Percentiles rank a stretch among this genome's conserved stretches.
phyloP scores from a whole-genome alignment of 2,888 invertebrate genomes.

The Alcis repandata region DNA sequence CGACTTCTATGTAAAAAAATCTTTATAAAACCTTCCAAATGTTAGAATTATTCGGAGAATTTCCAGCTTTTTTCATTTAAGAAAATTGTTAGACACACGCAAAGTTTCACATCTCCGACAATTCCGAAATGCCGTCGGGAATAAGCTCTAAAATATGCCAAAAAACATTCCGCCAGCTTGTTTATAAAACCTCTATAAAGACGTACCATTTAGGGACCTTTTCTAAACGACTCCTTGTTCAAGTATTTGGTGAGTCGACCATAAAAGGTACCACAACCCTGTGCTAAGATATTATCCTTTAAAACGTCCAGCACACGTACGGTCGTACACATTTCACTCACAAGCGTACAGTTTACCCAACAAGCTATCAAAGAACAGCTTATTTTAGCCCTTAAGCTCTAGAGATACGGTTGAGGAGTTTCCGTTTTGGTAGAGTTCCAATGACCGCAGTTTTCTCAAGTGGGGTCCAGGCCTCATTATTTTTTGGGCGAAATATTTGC shows the following conservation, averaged over 20 bases:
- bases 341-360: slow-evolving; percentile 43
- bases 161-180: slow-evolving; percentile 29
- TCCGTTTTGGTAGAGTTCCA: slow-evolving; percentile 46
- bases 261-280: slow-evolving; percentile 54
- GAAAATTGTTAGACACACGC: slow-evolving; percentile 32
- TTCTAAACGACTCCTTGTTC: slow-evolving; percentile 41
- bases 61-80: slow-evolving; percentile 29
- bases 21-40: slow-evolving; percentile 1
- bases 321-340: slow-evolving; percentile 59
- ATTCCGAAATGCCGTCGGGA: slow-evolving; percentile 27
- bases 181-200: slow-evolving; percentile 37
- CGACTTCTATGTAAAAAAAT: background rate
- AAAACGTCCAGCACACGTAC: slow-evolving; percentile 66
- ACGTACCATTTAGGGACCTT: slow-evolving; percentile 44
- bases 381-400: slow-evolving; percentile 36
- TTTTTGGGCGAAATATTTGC: slow-evolving; percentile 71
- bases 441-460: slow-evolving; percentile 60
- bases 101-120: slow-evolving; percentile 23
- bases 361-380: slow-evolving; percentile 6
- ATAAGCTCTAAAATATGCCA: slow-evolving; percentile 34
- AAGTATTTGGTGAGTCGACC: slow-evolving; percentile 45
- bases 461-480: slow-evolving; percentile 75
- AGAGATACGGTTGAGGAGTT: slow-evolving; percentile 32
- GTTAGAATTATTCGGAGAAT: slow-evolving; percentile 16
- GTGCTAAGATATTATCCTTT: slow-evolving; percentile 66